A percentile compares a stretch with the other conserved stretches of the same genome.
Evolutionary conservation across 2,113 vertebrate species (phyloP).

Genomic region (Anas platyrhynchos): DNA sequence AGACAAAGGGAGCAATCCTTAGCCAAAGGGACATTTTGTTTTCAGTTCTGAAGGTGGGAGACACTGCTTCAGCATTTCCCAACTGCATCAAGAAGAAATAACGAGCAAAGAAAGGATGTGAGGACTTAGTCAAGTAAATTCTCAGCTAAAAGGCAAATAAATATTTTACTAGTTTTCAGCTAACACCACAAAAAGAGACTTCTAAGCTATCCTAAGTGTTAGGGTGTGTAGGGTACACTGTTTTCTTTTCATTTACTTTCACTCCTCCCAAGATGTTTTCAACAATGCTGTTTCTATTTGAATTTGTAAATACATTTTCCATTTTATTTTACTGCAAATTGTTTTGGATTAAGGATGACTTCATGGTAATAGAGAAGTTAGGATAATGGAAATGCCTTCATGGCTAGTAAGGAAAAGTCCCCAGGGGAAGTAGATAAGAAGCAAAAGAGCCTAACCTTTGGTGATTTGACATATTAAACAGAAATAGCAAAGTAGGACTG

Average conservation of each 20-base stretch:
- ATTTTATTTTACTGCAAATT: not conserved
- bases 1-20: not conserved
- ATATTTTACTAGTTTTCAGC: not conserved
- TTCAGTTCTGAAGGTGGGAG: accelerated
- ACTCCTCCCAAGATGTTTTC: not conserved
- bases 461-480: not conserved
- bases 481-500: not conserved
- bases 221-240: not conserved
- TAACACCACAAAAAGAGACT: not conserved
- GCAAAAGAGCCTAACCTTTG: not conserved
- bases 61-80: not conserved
- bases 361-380: not conserved
- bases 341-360: not conserved
- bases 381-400: not conserved
- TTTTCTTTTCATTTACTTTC: not conserved
- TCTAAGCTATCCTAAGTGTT: not conserved
- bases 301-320: not conserved
- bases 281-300: not conserved
- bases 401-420: not conserved
- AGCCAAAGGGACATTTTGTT: not conserved
- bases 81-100: not conserved
- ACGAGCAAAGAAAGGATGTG: not conserved
- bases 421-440: not conserved
- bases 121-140: not conserved
- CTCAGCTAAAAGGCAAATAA: not conserved